Evolutionary conservation across 1,140 invertebrate genomes (phyloP).

Genomic region (Drosophila kepulauana): DNA sequence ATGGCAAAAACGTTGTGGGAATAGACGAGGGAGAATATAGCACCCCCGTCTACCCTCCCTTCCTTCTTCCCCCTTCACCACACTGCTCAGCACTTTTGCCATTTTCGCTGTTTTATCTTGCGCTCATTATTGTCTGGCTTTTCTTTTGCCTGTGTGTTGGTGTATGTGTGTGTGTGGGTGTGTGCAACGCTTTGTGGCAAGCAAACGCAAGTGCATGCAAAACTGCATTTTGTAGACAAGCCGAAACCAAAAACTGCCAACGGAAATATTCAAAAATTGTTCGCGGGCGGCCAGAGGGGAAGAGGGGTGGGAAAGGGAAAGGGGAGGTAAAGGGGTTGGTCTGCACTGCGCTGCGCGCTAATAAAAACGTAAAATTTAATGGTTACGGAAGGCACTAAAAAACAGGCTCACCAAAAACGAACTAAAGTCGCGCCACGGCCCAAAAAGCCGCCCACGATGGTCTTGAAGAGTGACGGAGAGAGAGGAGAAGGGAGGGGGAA

Average conservation of each 20-base stretch:
- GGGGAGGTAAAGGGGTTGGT: slow-evolving; percentile 19
- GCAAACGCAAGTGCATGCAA: slow-evolving; percentile 69
- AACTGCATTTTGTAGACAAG: slow-evolving; percentile 80
- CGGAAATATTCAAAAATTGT: slow-evolving; percentile 82
- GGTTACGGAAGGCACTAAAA: slow-evolving; percentile 83
- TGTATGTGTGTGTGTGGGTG: too few relatives aligned
- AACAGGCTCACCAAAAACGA: slow-evolving; percentile 78
- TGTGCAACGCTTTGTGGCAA: too few relatives aligned
- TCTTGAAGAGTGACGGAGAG: too few relatives aligned
- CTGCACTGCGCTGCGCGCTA: slow-evolving; percentile 61
- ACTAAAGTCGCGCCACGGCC: slow-evolving; percentile 50
- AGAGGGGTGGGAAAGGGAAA: too few relatives aligned
- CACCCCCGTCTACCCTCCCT: too few relatives aligned
- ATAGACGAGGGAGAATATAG: too few relatives aligned
- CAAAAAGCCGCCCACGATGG: background rate
- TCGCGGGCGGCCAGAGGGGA: background rate
- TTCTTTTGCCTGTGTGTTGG: slow-evolving; percentile 6
- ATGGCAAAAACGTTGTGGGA: slow-evolving; percentile 23
- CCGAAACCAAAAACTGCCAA: slow-evolving; percentile 69
- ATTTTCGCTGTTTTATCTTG: slow-evolving; percentile 59
- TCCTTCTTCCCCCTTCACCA: too few relatives aligned
- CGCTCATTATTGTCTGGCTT: slow-evolving; percentile 40
- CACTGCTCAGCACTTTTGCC: slow-evolving; percentile 13
- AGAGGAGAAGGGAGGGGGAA: too few relatives aligned
- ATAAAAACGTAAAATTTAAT: slow-evolving; percentile 84